Conservation (phyloP, 2,797 vertebrate species). For the Peromyscus nudipes region DNA sequence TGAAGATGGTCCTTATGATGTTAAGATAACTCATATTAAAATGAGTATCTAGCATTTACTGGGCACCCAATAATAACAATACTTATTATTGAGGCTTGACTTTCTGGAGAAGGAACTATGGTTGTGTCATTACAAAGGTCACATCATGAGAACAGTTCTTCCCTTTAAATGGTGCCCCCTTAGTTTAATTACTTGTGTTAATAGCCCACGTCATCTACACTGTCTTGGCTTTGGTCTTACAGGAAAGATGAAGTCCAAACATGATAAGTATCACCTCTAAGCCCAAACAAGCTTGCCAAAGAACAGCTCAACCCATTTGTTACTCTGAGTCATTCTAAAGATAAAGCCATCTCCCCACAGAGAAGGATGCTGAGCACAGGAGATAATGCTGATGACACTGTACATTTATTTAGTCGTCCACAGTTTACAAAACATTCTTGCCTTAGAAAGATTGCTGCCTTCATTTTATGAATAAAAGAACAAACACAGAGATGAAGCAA, state of each 20-base stretch:
- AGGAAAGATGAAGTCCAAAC: constrained; percentile 7
- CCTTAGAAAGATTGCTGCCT: constrained; percentile 2
- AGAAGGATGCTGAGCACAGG: background rate
- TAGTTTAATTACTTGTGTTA: constrained; percentile 35
- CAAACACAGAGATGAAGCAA: background rate
- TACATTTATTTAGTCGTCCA: background rate
- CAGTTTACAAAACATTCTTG: constrained; percentile 45
- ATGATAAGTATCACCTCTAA: background rate
- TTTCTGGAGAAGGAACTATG: constrained; percentile 11
- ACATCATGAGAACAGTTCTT: constrained; percentile 17
- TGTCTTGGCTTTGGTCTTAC: constrained; percentile 30
- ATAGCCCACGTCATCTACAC: background rate
- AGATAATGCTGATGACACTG: background rate
- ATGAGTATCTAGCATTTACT: background rate
- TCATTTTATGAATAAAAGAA: constrained; percentile 43
- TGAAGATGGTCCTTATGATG: constrained; percentile 25
- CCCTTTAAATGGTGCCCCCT: constrained; percentile 35
- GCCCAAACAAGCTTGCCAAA: background rate
- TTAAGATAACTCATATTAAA: constrained; percentile 32
- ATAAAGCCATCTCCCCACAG: background rate
- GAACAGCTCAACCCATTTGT: background rate
- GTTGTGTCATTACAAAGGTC: background rate
- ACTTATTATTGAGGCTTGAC: background rate
- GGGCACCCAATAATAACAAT: background rate
- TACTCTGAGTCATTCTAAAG: background rate